Conservation (phyloP, 2,113 vertebrate genomes). For the Ivindomyrus marchei region DNA sequence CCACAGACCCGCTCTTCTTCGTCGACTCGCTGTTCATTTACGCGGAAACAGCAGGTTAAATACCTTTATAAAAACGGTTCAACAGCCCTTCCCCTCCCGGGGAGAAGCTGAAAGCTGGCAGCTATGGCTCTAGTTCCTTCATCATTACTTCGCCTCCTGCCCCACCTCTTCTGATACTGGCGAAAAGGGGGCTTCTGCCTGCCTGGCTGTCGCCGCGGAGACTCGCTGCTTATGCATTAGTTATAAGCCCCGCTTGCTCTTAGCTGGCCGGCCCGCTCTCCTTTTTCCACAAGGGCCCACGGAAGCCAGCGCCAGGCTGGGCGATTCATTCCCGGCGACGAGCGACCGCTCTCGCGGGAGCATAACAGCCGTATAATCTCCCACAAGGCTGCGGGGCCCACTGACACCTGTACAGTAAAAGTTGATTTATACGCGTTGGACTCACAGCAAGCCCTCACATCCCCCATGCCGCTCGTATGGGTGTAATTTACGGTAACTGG, state of each 20-base stretch:
- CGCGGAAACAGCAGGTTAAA: background rate
- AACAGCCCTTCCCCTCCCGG: background rate
- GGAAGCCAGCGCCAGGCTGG: background rate
- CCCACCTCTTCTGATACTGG: background rate
- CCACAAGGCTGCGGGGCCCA: conserved; percentile 4
- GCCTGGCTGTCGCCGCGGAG: background rate
- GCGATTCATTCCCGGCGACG: conserved; percentile 12
- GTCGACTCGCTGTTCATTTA: background rate
- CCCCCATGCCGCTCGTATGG: conserved; percentile 2
- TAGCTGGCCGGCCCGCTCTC: background rate
- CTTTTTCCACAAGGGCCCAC: background rate
- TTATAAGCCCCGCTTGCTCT: background rate
- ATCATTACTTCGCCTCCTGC: background rate
- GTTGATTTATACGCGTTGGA: conserved; percentile 22
- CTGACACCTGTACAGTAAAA: conserved; percentile 19
- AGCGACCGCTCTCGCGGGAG: background rate
- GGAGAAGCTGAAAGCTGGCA: background rate
- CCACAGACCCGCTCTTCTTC: background rate
- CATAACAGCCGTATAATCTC: conserved; percentile 16
- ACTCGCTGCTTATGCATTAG: background rate
- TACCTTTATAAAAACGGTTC: background rate
- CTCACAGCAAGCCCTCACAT: background rate
- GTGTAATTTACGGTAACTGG: conserved; percentile 21
- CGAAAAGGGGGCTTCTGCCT: background rate
- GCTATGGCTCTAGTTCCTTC: background rate